phyloP scores from a whole-genome alignment of 2,797 vertebrate species.

The Enteromius treurensis region DNA sequence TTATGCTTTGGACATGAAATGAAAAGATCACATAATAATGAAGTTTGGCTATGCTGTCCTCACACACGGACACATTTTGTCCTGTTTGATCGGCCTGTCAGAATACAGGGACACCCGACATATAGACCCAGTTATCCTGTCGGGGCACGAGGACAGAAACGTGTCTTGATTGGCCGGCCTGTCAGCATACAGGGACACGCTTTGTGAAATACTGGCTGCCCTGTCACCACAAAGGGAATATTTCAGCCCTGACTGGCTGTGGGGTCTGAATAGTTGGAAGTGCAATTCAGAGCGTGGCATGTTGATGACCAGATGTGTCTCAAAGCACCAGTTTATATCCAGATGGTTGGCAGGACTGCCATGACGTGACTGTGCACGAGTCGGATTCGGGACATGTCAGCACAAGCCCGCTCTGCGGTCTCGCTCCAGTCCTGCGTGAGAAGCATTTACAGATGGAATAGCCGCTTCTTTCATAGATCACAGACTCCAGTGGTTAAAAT shows the following conservation, averaged over 20 bases:
- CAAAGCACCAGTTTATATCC: slow-evolving; percentile 32
- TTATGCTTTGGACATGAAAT: neutral
- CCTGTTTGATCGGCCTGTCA: neutral
- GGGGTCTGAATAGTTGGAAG: slow-evolving; percentile 5
- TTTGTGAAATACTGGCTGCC: slow-evolving; percentile 18
- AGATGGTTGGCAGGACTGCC: slow-evolving; percentile 30
- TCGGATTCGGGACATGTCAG: slow-evolving; percentile 48
- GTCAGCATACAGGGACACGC: slow-evolving; percentile 31
- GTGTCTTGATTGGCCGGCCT: slow-evolving; percentile 25
- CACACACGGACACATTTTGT: neutral
- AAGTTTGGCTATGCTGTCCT: neutral
- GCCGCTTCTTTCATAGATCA: slow-evolving; percentile 45
- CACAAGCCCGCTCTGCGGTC: slow-evolving; percentile 41
- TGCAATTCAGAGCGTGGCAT: slow-evolving; percentile 17
- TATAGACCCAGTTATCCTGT: neutral
- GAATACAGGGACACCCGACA: slow-evolving; percentile 5
- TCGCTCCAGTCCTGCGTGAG: slow-evolving; percentile 21
- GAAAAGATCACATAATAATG: neutral
- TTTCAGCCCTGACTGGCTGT: neutral
- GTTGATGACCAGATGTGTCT: slow-evolving; percentile 44
- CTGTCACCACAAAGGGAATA: slow-evolving; percentile 17
- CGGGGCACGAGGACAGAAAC: slow-evolving; percentile 1
- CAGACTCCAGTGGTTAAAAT: slow-evolving; percentile 41
- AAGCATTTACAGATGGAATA: slow-evolving; percentile 39
- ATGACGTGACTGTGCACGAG: slow-evolving; percentile 9